A percentile compares a stretch with the other conserved stretches of the same genome.
Conservation (phyloP, 2,113 vertebrate species). For the Corythaeola cristata region DNA sequence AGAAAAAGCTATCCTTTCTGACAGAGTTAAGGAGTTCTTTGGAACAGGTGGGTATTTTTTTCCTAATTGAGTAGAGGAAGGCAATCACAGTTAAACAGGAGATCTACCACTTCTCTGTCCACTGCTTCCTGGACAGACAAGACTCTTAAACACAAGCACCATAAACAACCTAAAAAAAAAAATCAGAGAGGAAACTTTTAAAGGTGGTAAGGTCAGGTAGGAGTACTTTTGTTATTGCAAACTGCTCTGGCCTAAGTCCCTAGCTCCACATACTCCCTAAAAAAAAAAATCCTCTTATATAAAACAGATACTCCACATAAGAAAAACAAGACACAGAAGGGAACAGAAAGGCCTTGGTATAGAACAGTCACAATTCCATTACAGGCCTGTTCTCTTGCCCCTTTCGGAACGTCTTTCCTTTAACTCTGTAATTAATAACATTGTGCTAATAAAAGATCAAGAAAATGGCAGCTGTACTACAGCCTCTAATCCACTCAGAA, state of each 20-base stretch:
- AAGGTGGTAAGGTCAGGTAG: neutral
- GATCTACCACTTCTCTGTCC: neutral
- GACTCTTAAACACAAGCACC: neutral
- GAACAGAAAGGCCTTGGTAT: neutral
- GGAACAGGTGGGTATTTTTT: neutral
- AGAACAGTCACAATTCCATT: neutral
- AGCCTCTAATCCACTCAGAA: neutral
- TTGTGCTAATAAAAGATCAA: slow-evolving; percentile 7
- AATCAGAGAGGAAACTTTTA: neutral
- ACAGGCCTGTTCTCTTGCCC: neutral
- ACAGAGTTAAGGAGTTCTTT: neutral
- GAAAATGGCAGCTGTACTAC: neutral
- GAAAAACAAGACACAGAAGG: neutral
- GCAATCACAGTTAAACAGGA: neutral
- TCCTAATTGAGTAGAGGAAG: neutral
- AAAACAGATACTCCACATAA: neutral
- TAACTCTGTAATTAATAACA: neutral
- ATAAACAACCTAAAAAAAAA: neutral
- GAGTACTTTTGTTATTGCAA: neutral
- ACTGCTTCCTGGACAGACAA: neutral
- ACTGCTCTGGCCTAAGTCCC: neutral
- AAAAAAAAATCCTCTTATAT: neutral
- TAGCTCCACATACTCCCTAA: neutral
- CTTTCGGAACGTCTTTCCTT: neutral
- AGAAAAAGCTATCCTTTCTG: neutral